Evolutionary conservation across 1,140 invertebrate genomes (phyloP).

Genomic region (Drosophila bocqueti): DNA sequence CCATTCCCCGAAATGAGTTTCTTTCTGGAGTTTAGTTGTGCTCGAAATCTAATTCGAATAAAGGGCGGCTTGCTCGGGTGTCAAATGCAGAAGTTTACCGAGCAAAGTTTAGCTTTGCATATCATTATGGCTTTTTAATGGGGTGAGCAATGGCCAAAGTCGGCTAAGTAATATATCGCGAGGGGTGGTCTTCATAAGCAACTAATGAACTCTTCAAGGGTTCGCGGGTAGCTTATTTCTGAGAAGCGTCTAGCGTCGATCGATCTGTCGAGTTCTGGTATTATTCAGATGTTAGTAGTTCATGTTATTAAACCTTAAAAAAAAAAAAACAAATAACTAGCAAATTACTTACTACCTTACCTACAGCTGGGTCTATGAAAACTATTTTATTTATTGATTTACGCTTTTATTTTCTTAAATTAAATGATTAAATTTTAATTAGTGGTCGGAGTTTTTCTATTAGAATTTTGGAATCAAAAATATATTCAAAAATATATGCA

Average conservation of each 20-base stretch:
- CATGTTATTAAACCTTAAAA: background rate
- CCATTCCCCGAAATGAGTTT: constrained; percentile 23
- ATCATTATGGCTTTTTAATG: constrained; percentile 50
- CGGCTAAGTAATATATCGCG: constrained; percentile 30
- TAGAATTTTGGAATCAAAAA: background rate
- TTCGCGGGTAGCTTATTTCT: background rate
- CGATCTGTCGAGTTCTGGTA: background rate
- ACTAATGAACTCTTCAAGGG: constrained; percentile 34
- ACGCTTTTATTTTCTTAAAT: background rate
- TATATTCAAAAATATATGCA: background rate
- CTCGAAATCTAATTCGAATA: constrained; percentile 40
- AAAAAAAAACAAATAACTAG: background rate
- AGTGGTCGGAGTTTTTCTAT: background rate
- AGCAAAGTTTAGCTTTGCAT: constrained; percentile 50
- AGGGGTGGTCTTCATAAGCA: constrained; percentile 14
- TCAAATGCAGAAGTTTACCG: constrained; percentile 51
- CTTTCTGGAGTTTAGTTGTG: constrained; percentile 44
- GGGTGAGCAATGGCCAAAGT: constrained; percentile 34
- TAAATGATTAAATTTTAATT: background rate
- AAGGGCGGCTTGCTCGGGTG: constrained; percentile 11
- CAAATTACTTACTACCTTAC: background rate
- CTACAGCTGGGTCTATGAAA: background rate
- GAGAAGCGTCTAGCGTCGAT: background rate
- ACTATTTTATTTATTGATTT: background rate
- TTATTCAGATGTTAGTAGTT: background rate